Percentiles rank a stretch among this genome's conserved stretches.
Conservation (phyloP, 2,113 vertebrate species). For the rabbit (Oryctolagus cuniculus) region DNA sequence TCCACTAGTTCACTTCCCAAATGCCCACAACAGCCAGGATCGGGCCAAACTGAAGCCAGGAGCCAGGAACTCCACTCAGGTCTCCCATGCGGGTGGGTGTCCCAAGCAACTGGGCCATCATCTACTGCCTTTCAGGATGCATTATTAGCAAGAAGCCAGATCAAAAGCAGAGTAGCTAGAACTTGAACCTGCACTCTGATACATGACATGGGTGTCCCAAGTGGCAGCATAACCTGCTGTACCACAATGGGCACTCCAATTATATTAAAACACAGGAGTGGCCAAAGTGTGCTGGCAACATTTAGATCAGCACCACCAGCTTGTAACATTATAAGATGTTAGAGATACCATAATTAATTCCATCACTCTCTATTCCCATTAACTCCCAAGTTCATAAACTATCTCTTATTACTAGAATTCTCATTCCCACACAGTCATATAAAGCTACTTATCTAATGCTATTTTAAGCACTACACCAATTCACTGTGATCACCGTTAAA, state of each 20-base stretch:
- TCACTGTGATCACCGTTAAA: background rate
- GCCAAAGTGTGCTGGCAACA: background rate
- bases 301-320: background rate
- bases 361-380: background rate
- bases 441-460: conserved; percentile 6
- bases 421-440: background rate
- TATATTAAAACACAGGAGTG: background rate
- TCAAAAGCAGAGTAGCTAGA: too few species aligned
- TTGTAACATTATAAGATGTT: background rate
- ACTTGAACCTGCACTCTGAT: too few species aligned
- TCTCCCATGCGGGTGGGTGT: too few species aligned
- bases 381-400: background rate
- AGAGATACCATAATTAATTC: background rate
- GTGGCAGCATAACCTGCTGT: too few species aligned
- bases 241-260: background rate
- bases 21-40: too few species aligned
- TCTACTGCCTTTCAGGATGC: too few species aligned
- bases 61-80: too few species aligned
- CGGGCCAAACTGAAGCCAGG: too few species aligned
- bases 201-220: too few species aligned
- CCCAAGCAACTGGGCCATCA: too few species aligned
- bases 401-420: background rate
- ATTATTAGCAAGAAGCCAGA: too few species aligned
- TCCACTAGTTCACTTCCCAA: too few species aligned
- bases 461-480: background rate